A percentile compares a stretch with the other conserved stretches of the same genome.
Conservation (phyloP, 2,113 vertebrate species). For the Chrysochloris asiatica region DNA sequence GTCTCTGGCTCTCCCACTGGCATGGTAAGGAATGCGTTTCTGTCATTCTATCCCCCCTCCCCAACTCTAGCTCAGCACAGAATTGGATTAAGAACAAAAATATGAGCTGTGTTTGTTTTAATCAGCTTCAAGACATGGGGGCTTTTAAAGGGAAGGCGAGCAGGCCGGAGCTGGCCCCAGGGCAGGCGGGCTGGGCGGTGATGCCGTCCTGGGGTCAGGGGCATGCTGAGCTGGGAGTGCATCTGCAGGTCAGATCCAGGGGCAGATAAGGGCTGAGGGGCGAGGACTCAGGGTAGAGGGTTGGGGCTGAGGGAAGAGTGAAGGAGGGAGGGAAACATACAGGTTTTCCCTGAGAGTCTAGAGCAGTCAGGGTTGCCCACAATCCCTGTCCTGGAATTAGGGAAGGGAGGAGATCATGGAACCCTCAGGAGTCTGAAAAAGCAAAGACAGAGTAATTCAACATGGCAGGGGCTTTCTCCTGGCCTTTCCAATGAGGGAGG, state of each 20-base stretch:
- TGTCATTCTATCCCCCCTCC: slow-evolving; percentile 89
- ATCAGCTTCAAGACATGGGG: slow-evolving; percentile 92
- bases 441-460: background rate
- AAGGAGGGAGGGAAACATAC: background rate
- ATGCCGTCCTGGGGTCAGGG: slow-evolving; percentile 72
- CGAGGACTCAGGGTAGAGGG: background rate
- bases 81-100: slow-evolving; percentile 96
- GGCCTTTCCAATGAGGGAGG: background rate
- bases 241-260: slow-evolving; percentile 73
- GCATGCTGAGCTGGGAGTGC: slow-evolving; percentile 56
- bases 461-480: background rate
- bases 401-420: background rate
- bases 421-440: background rate
- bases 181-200: slow-evolving; percentile 66
- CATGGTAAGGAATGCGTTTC: slow-evolving; percentile 80
- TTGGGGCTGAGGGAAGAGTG: background rate
- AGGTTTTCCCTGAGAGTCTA: background rate
- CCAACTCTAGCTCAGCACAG: slow-evolving; percentile 85
- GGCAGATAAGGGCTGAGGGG: slow-evolving; percentile 66
- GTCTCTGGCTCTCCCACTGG: slow-evolving; percentile 68
- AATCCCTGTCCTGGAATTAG: background rate
- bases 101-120: slow-evolving; percentile 93
- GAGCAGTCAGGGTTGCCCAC: background rate
- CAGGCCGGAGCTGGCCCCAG: slow-evolving; percentile 77
- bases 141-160: slow-evolving; percentile 87